phyloP scores from a whole-genome alignment of 2,113 vertebrate species.

The Hystrix brachyura region DNA sequence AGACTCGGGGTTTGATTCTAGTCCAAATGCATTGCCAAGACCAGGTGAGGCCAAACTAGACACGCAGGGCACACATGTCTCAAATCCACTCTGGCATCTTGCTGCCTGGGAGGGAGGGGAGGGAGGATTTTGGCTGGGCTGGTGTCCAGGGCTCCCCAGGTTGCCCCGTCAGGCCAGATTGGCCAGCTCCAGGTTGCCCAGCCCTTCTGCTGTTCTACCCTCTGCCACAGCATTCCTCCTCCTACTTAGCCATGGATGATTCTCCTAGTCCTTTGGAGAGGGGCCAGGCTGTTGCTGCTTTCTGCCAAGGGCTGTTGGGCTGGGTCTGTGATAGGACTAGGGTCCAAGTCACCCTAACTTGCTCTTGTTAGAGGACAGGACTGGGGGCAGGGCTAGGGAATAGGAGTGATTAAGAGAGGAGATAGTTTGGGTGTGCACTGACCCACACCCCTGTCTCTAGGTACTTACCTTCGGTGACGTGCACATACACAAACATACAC shows the following conservation, averaged over 20 bases:
- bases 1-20: constrained; percentile 41
- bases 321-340: constrained; percentile 42
- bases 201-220: constrained; percentile 75
- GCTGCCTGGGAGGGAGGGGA: constrained; percentile 62
- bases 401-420: constrained; percentile 34
- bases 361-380: constrained; percentile 23
- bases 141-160: constrained; percentile 69
- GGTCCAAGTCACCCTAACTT: constrained; percentile 28
- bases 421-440: not conserved
- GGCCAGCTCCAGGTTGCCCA: constrained; percentile 77
- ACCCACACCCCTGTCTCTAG: not conserved
- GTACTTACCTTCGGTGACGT: not conserved
- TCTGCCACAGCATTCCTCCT: constrained; percentile 73
- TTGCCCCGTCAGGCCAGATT: constrained; percentile 80
- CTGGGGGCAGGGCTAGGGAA: not conserved
- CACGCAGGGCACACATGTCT: constrained; percentile 72
- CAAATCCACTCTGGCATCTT: constrained; percentile 75
- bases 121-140: constrained; percentile 58
- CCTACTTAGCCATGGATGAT: constrained; percentile 73
- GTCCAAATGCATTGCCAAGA: constrained; percentile 55
- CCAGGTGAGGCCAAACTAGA: constrained; percentile 75
- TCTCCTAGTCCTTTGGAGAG: constrained; percentile 65
- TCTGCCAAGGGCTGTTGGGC: constrained; percentile 62
- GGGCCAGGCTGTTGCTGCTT: constrained; percentile 42
- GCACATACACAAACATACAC: not conserved